A percentile compares a stretch with the other conserved stretches of the same genome.
These are phyloP conservation scores for Chamaea fasciata DNA, from an alignment of 2,113 vertebrate genomes.

Conservation along the genomic window DNA sequence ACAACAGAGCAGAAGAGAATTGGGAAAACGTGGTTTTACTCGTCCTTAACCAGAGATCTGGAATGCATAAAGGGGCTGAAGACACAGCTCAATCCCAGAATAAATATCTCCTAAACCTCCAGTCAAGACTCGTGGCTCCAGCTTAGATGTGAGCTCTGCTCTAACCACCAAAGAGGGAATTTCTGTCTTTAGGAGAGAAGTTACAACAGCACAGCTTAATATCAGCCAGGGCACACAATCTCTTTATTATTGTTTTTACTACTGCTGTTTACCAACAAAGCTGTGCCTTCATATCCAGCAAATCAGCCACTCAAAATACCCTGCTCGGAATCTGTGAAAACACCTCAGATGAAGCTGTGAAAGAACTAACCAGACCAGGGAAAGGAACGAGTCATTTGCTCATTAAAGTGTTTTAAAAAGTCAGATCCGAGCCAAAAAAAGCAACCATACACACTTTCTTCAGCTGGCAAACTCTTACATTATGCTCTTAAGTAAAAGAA, in stretches of 20 bases:
- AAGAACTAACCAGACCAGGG: background rate
- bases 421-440: background rate
- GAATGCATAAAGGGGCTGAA: background rate
- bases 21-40: background rate
- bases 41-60: background rate
- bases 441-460: background rate
- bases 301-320: background rate
- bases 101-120: background rate
- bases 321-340: background rate
- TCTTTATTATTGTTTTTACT: background rate
- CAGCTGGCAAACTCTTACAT: background rate
- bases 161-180: background rate
- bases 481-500: background rate
- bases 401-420: background rate
- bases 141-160: background rate
- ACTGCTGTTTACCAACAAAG: background rate
- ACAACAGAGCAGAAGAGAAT: background rate
- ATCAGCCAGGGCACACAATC: background rate
- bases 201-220: background rate
- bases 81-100: background rate
- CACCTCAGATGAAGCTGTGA: background rate
- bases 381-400: background rate
- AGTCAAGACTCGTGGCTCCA: background rate
- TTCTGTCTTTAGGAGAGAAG: background rate
- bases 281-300: background rate